These are phyloP conservation scores for Scaptomyza reducta DNA, from an alignment of 2,888 invertebrate genomes.

Conservation along the genomic window DNA sequence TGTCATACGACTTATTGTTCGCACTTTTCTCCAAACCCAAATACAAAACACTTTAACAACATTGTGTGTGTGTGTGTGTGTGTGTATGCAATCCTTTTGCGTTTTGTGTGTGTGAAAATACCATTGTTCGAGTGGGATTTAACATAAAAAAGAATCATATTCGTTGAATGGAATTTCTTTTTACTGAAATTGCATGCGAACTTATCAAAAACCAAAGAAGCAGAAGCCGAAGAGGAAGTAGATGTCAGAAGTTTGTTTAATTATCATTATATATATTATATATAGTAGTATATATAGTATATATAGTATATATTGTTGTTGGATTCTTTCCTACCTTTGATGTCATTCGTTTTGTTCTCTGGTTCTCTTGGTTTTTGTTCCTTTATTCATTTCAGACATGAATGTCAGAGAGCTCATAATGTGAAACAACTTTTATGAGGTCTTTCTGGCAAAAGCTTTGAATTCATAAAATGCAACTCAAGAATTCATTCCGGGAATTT, in stretches of 20 bases:
- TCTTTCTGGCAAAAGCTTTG: neutral
- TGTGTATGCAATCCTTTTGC: conserved; percentile 7
- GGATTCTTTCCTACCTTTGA: no score
- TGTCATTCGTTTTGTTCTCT: no score
- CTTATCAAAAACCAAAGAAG: no score
- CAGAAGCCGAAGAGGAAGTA: no score
- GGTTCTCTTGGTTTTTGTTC: neutral
- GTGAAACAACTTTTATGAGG: neutral
- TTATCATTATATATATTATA: no score
- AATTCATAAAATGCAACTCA: neutral
- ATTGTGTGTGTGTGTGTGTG: conserved; percentile 5
- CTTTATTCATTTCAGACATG: neutral
- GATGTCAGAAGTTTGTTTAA: no score
- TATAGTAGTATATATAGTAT: no score
- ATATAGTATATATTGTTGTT: no score
- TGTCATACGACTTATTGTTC: conserved; percentile 18
- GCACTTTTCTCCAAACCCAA: conserved; percentile 8
- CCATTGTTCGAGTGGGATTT: conserved; percentile 58
- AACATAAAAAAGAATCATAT: conserved; percentile 36
- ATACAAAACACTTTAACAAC: conserved; percentile 16
- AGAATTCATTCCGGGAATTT: neutral
- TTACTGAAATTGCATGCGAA: no score
- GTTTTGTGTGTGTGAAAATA: neutral
- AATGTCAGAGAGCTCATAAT: no score
- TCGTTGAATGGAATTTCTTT: neutral